Evolutionary conservation across 92 coral and sea anemone species (phyloP).

Genomic region (Zoanthus solanderi): DNA sequence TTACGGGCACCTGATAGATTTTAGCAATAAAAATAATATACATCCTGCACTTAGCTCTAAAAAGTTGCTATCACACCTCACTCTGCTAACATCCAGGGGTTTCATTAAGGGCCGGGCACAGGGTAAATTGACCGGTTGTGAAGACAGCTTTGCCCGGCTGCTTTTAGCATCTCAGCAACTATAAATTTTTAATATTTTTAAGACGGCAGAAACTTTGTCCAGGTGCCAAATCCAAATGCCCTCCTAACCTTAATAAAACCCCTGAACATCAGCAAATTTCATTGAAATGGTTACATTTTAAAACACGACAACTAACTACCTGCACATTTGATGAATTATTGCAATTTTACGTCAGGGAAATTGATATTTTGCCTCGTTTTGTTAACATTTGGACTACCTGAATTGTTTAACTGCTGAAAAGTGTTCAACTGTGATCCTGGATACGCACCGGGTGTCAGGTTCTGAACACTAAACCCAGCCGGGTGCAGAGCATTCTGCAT

Average conservation of each 20-base stretch:
- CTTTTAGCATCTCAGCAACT: too few relatives aligned
- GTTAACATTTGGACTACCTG: neutral
- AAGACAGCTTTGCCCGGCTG: too few relatives aligned
- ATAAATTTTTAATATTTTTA: neutral
- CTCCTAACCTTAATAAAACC: neutral
- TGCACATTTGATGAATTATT: neutral
- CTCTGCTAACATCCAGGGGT: neutral
- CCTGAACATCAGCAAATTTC: neutral
- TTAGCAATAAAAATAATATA: too few relatives aligned
- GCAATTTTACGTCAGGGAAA: conserved; percentile 16
- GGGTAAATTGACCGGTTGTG: too few relatives aligned
- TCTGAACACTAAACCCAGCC: conserved; percentile 7
- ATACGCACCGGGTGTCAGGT: neutral
- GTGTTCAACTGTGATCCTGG: conserved; percentile 1
- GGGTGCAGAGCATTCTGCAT: neutral
- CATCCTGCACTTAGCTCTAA: too few relatives aligned
- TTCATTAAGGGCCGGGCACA: too few relatives aligned
- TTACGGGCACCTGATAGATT: too few relatives aligned
- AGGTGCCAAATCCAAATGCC: too few relatives aligned
- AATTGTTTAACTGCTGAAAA: conserved; percentile 11
- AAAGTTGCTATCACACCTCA: too few relatives aligned
- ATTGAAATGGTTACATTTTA: neutral
- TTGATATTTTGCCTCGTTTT: conserved; percentile 22
- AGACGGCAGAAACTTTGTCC: neutral
- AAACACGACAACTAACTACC: neutral